Conservation (phyloP, 2,797 vertebrate genomes). For the Sebastes miniatus region DNA sequence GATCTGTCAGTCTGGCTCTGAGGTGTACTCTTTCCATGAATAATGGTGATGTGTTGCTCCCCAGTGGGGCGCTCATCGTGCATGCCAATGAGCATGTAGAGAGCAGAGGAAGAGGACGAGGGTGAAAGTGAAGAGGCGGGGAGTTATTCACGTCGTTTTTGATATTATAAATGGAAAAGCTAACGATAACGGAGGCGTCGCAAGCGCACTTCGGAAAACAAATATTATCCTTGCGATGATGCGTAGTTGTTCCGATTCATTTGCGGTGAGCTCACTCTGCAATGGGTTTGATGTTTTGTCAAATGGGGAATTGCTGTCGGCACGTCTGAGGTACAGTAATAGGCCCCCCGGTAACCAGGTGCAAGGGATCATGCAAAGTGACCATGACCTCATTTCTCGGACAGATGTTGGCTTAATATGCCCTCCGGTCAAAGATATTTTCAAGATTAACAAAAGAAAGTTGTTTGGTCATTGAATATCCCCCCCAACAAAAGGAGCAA, state of each 20-base stretch:
- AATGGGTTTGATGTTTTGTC: background rate
- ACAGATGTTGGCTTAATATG: slow-evolving; percentile 3
- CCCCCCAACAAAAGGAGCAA: background rate
- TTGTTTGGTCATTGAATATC: background rate
- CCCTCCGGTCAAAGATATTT: background rate
- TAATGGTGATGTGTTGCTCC: slow-evolving; percentile 73
- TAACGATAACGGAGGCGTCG: background rate
- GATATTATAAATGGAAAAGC: slow-evolving; percentile 30
- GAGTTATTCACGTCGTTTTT: slow-evolving; percentile 15
- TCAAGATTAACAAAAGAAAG: background rate
- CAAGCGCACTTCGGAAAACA: slow-evolving; percentile 6
- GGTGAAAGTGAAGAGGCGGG: slow-evolving; percentile 38
- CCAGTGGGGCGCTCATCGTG: slow-evolving; percentile 55
- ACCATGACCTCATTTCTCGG: slow-evolving; percentile 3
- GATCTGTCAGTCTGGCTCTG: slow-evolving; percentile 71
- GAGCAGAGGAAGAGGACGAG: slow-evolving; percentile 27
- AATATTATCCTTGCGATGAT: background rate
- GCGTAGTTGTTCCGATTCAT: slow-evolving; percentile 8
- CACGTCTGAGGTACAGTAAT: background rate
- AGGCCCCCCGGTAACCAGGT: background rate
- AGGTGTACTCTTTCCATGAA: slow-evolving; percentile 69
- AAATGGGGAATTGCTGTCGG: background rate
- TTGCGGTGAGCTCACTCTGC: background rate
- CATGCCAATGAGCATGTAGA: slow-evolving; percentile 63
- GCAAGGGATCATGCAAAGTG: slow-evolving; percentile 10